These are phyloP conservation scores for Eriocheir sinensis DNA, from an alignment of 1,140 invertebrate genomes.

Conservation along the genomic window DNA sequence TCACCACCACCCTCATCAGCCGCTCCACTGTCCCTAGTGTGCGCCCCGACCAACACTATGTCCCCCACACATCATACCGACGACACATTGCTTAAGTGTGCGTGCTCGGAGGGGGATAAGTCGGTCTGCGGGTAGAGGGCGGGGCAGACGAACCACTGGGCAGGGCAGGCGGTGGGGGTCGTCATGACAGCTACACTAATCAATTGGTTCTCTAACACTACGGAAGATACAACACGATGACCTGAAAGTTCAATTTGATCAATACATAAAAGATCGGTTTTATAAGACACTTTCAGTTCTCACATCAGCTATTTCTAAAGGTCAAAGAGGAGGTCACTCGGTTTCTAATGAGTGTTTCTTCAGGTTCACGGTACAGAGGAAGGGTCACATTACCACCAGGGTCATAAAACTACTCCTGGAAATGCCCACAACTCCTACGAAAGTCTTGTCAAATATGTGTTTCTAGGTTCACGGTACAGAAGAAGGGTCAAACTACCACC, in stretches of 20 bases:
- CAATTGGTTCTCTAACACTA: conserved; percentile 31
- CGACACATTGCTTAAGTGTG: not conserved
- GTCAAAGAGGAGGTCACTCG: no score
- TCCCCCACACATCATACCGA: conserved; percentile 37
- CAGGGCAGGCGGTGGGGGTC: not conserved
- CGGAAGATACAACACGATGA: not conserved
- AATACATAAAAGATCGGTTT: no score
- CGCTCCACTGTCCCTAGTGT: not conserved
- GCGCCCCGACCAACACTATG: not conserved
- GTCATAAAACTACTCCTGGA: no score
- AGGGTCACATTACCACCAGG: no score
- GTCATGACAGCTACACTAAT: conserved; percentile 56
- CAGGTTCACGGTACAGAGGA: no score
- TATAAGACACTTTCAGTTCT: no score
- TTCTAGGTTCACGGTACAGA: no score
- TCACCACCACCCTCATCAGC: conserved; percentile 42
- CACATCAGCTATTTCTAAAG: no score
- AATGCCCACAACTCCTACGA: no score
- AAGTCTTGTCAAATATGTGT: no score
- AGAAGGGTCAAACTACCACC: no score
- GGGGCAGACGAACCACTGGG: not conserved
- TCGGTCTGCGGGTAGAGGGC: not conserved
- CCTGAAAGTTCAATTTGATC: not conserved
- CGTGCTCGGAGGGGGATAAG: not conserved
- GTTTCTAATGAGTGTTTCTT: no score